phyloP scores from a whole-genome alignment of 2,888 invertebrate species.

The Drosophila ezoana region DNA sequence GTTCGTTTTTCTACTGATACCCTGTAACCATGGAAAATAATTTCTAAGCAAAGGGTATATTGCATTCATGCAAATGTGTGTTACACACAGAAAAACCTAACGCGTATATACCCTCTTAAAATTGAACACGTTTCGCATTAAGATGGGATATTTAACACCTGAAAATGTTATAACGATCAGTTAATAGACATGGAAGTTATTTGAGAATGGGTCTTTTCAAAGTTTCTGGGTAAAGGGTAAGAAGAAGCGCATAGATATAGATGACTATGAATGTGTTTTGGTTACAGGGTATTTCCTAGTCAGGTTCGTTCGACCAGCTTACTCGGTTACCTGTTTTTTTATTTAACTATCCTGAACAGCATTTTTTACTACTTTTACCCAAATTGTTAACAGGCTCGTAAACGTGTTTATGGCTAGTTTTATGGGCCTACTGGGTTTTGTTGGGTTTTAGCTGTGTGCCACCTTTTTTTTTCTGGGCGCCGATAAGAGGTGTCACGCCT shows the following conservation, averaged over 20 bases:
- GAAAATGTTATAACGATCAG: no score
- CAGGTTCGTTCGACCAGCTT: no score
- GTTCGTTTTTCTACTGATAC: neutral
- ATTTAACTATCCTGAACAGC: constrained; percentile 1
- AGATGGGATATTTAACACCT: no score
- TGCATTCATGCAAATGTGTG: no score
- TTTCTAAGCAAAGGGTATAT: neutral
- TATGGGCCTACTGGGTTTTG: constrained; percentile 21
- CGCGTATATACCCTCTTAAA: no score
- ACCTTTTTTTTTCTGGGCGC: constrained; percentile 13
- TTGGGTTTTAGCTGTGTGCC: constrained; percentile 14
- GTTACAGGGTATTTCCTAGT: neutral
- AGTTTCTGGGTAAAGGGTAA: no score
- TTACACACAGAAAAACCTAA: no score
- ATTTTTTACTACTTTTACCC: constrained; percentile 7
- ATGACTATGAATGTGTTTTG: no score
- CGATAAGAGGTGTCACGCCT: constrained; percentile 29
- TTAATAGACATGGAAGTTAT: no score
- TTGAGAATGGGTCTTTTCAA: no score
- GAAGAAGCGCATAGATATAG: no score
- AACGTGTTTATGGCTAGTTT: constrained; percentile 33
- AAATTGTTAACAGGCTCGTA: constrained; percentile 24
- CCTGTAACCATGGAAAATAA: neutral
- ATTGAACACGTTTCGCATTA: no score
- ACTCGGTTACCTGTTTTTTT: neutral